Conservation (phyloP, 2,888 invertebrate species). For the Pachymerium ferrugineum region DNA sequence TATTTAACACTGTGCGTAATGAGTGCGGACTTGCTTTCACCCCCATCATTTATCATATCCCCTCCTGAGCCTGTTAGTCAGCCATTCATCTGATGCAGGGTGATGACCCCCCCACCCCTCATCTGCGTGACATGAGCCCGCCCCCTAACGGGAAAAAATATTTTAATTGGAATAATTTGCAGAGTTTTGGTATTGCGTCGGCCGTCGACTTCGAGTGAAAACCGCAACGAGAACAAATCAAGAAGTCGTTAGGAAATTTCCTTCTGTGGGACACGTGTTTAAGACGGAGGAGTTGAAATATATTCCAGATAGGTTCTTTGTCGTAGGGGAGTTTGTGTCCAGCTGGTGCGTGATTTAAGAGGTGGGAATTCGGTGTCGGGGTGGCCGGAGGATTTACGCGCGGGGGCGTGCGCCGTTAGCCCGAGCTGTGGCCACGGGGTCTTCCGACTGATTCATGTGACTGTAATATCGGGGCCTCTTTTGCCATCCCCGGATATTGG, state of each 20-base stretch:
- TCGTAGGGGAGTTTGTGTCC: neutral
- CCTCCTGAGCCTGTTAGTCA: conserved; percentile 7
- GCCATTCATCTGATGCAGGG: neutral
- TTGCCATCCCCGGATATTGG: conserved; percentile 30
- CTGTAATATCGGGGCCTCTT: neutral
- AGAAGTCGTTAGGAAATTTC: neutral
- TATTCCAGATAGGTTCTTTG: no score
- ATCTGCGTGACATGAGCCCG: no score
- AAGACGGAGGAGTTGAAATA: neutral
- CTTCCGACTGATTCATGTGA: conserved; percentile 27
- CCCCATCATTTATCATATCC: neutral
- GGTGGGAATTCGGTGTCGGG: conserved; percentile 25
- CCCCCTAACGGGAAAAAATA: neutral
- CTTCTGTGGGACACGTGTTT: neutral
- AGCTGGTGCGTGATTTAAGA: conserved; percentile 31
- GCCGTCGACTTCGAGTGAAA: neutral
- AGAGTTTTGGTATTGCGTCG: neutral
- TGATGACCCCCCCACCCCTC: neutral
- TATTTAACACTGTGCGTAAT: conserved; percentile 4
- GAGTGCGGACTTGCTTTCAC: conserved; percentile 3
- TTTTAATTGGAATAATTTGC: neutral
- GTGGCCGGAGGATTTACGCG: conserved; percentile 26
- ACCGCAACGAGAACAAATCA: neutral
- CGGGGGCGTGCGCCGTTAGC: conserved; percentile 16
- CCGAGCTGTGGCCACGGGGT: conserved; percentile 30